Base-by-base conservation (phyloP, 2,113 vertebrate species). In the Caretta caretta region DNA sequence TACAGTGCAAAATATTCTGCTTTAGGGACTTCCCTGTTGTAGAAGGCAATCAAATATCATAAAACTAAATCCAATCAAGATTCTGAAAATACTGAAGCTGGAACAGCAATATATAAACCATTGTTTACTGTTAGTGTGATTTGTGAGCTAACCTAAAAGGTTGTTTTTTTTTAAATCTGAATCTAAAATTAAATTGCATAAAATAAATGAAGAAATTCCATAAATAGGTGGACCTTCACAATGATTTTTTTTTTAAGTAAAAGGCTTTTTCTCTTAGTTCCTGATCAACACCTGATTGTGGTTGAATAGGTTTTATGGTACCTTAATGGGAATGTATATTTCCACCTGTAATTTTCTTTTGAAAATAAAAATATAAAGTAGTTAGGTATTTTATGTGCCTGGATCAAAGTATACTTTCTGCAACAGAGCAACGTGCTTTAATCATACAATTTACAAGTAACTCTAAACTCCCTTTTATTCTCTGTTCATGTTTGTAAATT, bases 361-460 rank as follows among this genome's bases (percentile, higher is more conserved):
- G 29, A 65, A 19, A 84, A 84, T 51, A 35, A 93, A 95, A 92
- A 57, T 56, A 86, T 50, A 88, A 94, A 95, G 54, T 80, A 90
- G 92, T 92, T 84, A 53, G 48, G 53, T 79, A 94, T 76, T 62
- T 93, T 83, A 5, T 86, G 42, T 48, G 90, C 65, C 54, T 91
- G 80, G 75, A 48, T 90, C 48, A 83, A 57, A 42, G 78, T 48
- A 42, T 29, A 78, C 20, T 83, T 81, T 75, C 69, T 38, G 85
- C 56, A 35, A 95, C 81, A 93, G 59, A 88, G 87, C 93, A 90
- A 14, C 3, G 8, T 86, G 72, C 65, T 97, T 93, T 91, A 88
- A 97, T 46, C 24, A 3, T 56, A 76, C 59, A 8, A 46, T 95
- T 93, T 94, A 85, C 80, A 96, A 92, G 78, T 81, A 87, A 72